Evolutionary conservation across 2,888 invertebrate species (phyloP), one percentile per base, ranked within the genome.

Genomic region (Hemicrepidius hirtus): DNA sequence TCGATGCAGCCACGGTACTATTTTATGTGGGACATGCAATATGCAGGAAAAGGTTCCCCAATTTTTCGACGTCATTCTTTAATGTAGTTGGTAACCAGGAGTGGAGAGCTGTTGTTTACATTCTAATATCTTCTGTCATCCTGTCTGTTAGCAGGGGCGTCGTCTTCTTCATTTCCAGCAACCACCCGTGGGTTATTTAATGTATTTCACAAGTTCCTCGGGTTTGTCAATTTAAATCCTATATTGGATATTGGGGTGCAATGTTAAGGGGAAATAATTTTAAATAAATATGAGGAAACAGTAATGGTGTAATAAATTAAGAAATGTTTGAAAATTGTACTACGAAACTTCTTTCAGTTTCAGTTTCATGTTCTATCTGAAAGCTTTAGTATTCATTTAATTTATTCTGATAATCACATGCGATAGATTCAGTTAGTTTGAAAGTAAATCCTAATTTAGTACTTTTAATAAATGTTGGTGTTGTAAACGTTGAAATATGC

Each of bases 41-140:
- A 64, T 64, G 16, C 50, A 64, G 32, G 49, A 50, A 60, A 49
- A 63, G n/a, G 32, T 64, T 64, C 35, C 49, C 64, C 37, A 50
- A 64, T 64, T 64, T 64, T 64, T 64, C 49, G 53, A 64, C 16
- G 64, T 64, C 64, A 50, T 20, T 50, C 32, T 35, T 20, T 64
- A 64, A 64, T 64, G 64, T 64, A 64, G 49, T 64, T 64, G 64
- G 32, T 50, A 64, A 28, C 64, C 64, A 32, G 49, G 50, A 49
- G 32, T 50, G 64, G 37, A 64, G 64, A 32, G 64, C 35, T 50
- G 32, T 63, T 64, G 64, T 64, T 64, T 64, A 64, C 64, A 64
- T 64, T 64, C 49, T 64, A 64, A 64, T 64, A 49, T 64, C 49
- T 64, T 46, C 64, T 50, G 49, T 64, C 49, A 64, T 64, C 64